Evolutionary conservation across 2,888 invertebrate genomes (phyloP).

Genomic region (Mythimna vitellina): DNA sequence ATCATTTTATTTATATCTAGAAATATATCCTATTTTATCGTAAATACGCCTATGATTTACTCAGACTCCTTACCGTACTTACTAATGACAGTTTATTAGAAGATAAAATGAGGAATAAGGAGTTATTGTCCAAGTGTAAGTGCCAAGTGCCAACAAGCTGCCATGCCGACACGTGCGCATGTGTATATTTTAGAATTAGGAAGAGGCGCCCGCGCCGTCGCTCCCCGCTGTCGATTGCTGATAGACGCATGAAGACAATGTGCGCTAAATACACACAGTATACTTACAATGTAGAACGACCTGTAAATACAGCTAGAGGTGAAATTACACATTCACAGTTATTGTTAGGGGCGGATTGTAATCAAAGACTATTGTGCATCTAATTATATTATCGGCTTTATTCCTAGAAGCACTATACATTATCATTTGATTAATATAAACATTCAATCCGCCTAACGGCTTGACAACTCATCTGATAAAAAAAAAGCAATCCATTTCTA

Average conservation of each 20-base stretch:
- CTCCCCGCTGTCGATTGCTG: conserved; percentile 66
- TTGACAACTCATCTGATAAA: too few species aligned
- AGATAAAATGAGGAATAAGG: conserved; percentile 63
- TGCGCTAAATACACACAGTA: conserved; percentile 55
- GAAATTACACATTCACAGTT: too few species aligned
- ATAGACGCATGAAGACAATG: conserved; percentile 61
- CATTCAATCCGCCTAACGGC: too few species aligned
- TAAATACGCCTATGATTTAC: background rate
- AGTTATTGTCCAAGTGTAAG: conserved; percentile 61
- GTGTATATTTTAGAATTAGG: conserved; percentile 74
- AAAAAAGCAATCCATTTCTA: too few species aligned
- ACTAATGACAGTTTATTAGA: conserved; percentile 22
- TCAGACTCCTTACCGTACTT: background rate
- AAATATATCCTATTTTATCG: background rate
- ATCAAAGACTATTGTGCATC: too few species aligned
- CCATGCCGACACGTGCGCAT: conserved; percentile 65
- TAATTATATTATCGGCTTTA: too few species aligned
- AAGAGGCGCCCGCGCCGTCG: conserved; percentile 62
- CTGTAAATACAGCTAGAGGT: background rate
- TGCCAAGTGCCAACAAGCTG: conserved; percentile 59
- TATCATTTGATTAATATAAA: too few species aligned
- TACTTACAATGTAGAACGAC: background rate
- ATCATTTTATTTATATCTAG: background rate
- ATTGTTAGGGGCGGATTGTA: too few species aligned
- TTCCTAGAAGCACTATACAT: too few species aligned